phyloP scores from a whole-genome alignment of 2,797 vertebrate species.

The Anabas testudineus region DNA sequence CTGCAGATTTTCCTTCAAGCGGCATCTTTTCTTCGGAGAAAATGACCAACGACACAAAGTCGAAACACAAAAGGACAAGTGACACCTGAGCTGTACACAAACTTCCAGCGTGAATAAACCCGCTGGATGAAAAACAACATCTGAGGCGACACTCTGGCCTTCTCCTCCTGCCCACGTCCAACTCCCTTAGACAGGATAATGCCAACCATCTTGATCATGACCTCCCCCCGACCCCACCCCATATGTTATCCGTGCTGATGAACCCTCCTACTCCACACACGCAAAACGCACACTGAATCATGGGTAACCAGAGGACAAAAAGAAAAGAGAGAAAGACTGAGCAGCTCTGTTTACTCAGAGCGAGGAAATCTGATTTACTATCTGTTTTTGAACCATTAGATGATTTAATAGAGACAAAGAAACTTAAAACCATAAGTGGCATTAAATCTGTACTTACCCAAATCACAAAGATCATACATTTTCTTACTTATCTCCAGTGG shows the following conservation, averaged over 20 bases:
- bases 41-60: neutral
- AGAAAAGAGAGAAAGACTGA: neutral
- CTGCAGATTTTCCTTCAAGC: slow-evolving; percentile 1
- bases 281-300: slow-evolving; percentile 28
- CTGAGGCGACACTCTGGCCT: slow-evolving; percentile 40
- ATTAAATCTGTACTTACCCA: neutral
- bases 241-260: slow-evolving; percentile 17
- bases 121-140: slow-evolving; percentile 14
- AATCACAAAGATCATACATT: neutral
- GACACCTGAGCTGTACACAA: slow-evolving; percentile 25
- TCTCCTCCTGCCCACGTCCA: slow-evolving; percentile 48
- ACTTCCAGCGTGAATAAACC: neutral
- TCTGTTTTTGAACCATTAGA: neutral
- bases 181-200: slow-evolving; percentile 39
- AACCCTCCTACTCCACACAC: slow-evolving; percentile 18
- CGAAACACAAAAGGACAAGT: neutral
- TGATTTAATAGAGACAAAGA: slow-evolving; percentile 2
- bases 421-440: slow-evolving; percentile 6
- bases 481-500: neutral
- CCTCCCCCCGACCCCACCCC: neutral
- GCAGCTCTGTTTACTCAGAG: slow-evolving; percentile 15
- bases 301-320: slow-evolving; percentile 39
- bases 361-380: slow-evolving; percentile 21
- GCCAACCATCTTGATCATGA: slow-evolving; percentile 37
- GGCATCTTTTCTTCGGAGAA: neutral